Conservation (phyloP, 1,140 invertebrate species). For the Anoplolepis gracilipes region DNA sequence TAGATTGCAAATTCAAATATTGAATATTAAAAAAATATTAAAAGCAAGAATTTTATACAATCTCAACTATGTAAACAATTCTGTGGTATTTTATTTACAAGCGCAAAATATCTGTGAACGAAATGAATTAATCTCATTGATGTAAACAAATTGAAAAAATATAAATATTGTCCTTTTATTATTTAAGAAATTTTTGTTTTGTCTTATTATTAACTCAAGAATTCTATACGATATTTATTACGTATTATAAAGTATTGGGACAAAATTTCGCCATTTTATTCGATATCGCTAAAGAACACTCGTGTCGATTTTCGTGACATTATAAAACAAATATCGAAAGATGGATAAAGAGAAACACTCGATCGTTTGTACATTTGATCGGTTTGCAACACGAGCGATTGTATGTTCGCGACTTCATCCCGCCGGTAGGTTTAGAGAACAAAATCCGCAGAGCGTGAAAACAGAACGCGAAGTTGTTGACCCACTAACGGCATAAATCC, state of each 20-base stretch:
- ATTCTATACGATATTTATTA: not conserved
- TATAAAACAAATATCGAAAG: not conserved
- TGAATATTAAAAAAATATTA: too few relatives aligned
- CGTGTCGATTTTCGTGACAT: not conserved
- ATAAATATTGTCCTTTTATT: not conserved
- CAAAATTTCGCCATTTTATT: not conserved
- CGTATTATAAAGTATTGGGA: not conserved
- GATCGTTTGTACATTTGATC: not conserved
- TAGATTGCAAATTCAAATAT: not conserved
- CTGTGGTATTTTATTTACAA: not conserved
- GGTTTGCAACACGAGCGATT: not conserved
- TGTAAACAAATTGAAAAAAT: not conserved
- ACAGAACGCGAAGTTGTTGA: slow-evolving; percentile 59
- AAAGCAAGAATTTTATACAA: not conserved
- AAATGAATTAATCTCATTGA: not conserved
- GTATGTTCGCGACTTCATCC: slow-evolving; percentile 15
- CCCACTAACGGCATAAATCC: slow-evolving; percentile 63
- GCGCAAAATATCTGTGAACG: not conserved
- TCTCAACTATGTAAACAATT: not conserved
- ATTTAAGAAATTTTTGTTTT: not conserved
- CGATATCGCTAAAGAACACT: not conserved
- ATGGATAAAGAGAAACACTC: not conserved
- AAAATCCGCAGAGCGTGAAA: slow-evolving; percentile 59
- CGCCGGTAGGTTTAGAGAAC: slow-evolving; percentile 54
- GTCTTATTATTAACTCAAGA: too few relatives aligned